Conservation (phyloP, 2,888 invertebrate genomes). For the Choreutis nemorana region DNA sequence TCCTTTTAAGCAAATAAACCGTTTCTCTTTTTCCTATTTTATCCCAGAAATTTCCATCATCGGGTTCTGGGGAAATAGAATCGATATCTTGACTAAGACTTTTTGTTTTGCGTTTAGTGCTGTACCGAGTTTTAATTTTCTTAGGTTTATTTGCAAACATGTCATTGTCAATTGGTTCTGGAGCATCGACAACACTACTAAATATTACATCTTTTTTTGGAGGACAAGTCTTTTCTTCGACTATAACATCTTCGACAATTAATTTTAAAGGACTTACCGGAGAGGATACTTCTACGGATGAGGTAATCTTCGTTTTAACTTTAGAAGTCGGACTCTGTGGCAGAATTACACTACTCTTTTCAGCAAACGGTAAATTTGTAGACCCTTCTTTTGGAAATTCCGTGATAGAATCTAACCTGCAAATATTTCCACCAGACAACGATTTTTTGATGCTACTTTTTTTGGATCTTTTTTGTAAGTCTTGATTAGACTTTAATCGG, state of each 20-base stretch:
- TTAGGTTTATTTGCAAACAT: slow-evolving; percentile 16
- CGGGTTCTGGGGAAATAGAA: slow-evolving; percentile 39
- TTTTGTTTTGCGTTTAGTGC: slow-evolving; percentile 17
- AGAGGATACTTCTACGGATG: slow-evolving; percentile 58
- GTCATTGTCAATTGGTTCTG: slow-evolving; percentile 12
- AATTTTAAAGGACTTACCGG: slow-evolving; percentile 58
- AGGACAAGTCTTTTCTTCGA: slow-evolving; percentile 59
- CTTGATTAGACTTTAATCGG: slow-evolving; percentile 28
- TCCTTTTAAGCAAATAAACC: slow-evolving; percentile 66
- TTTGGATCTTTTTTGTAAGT: slow-evolving; percentile 25
- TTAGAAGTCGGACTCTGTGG: slow-evolving; percentile 21
- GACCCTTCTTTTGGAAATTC: slow-evolving; percentile 45
- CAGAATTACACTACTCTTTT: slow-evolving; percentile 41
- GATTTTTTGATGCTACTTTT: slow-evolving; percentile 49
- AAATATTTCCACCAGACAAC: slow-evolving; percentile 45
- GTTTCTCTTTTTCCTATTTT: slow-evolving; percentile 72
- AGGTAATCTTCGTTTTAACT: slow-evolving; percentile 62
- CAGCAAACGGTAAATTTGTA: slow-evolving; percentile 39
- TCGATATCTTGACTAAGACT: slow-evolving; percentile 16
- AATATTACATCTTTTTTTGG: slow-evolving; percentile 46
- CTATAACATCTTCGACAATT: slow-evolving; percentile 62
- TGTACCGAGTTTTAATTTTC: slow-evolving; percentile 20
- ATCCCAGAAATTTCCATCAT: slow-evolving; percentile 70
- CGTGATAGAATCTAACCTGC: slow-evolving; percentile 51
- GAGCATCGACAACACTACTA: slow-evolving; percentile 28